A percentile compares a stretch with the other conserved stretches of the same genome.
These are phyloP conservation scores for Lycocorax pyrrhopterus DNA, from an alignment of 2,113 vertebrate species.

Conservation along the genomic window DNA sequence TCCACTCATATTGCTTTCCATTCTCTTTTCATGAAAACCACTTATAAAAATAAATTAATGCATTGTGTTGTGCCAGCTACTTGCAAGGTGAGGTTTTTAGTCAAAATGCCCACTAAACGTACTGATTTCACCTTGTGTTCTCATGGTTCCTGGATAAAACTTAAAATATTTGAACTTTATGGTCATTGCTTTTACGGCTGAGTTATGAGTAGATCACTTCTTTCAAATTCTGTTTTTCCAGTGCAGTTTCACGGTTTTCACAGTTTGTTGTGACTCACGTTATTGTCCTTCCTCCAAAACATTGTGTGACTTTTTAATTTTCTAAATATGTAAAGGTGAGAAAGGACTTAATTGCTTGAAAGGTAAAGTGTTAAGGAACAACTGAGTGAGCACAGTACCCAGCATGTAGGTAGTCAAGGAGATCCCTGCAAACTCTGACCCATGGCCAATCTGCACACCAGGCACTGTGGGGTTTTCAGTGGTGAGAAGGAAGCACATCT, in stretches of 20 bases:
- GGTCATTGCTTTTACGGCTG: neutral
- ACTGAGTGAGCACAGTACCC: neutral
- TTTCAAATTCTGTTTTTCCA: neutral
- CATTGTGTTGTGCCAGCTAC: neutral
- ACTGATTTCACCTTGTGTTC: neutral
- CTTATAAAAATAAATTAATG: neutral
- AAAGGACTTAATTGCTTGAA: neutral
- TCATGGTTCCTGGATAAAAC: neutral
- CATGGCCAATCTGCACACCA: fast-evolving
- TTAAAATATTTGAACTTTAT: neutral
- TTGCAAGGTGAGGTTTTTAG: neutral
- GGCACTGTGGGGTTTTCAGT: neutral
- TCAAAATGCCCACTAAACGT: neutral
- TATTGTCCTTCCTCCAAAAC: neutral
- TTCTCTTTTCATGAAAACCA: neutral
- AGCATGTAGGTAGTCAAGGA: neutral
- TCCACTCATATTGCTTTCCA: neutral
- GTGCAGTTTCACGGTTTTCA: neutral
- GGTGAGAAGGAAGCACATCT: neutral
- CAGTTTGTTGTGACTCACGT: neutral
- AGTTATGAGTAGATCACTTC: neutral
- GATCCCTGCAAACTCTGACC: neutral
- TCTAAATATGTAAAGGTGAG: neutral
- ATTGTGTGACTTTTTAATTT: neutral
- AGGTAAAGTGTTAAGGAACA: neutral